Evolutionary conservation across 2,888 invertebrate genomes (phyloP), one percentile per base, ranked within the genome.

Genomic region (Phalera bucephala): DNA sequence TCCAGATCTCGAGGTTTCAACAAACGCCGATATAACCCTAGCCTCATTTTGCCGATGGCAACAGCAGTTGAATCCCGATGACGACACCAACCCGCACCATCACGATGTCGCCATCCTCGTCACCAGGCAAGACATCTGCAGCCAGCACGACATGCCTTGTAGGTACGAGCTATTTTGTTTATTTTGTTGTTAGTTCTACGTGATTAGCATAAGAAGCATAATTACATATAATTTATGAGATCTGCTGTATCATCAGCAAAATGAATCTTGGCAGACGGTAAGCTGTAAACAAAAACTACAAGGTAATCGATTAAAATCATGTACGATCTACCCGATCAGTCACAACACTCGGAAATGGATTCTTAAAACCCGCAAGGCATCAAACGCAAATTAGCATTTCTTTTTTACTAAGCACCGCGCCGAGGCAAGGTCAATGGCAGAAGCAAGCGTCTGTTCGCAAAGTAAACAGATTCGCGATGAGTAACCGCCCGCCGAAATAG

Each of bases 91-190:
- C 80, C 96, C 96, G 1, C 94, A 96, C 67, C 97, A 97, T 69
- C 97, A 97, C 75, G 97, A 97, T 71, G 96, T 96, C 3, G 97
- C 96, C 25, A 93, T 97, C 52, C 91, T 97, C 29, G 93, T 97
- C 47, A 97, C 97, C 13, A 93, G 95, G 64, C 92, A 92, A 73
- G 94, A 94, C 73, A 94, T 95, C 59, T 95, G 95, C 77, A 92
- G 93, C 39, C 91, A 79, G 52, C 84, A 89, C 65, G 89, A 89
- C 69, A 72, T 80, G 37, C 88, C 90, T 82, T 90, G 90, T 80
- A 90, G 90, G 90, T 90, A 87, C 49, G 87, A 23, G 17, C 14
- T 22, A 17, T 17, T 21, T 17, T 31, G n/a, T 26, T 17, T 10
- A 29, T n/a, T 22, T 9, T 19, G 2, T 27, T 29, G 19, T 29